These are phyloP conservation scores for Kuschelorhynchus macadamiae DNA, from an alignment of 2,888 invertebrate genomes.

Conservation along the genomic window DNA sequence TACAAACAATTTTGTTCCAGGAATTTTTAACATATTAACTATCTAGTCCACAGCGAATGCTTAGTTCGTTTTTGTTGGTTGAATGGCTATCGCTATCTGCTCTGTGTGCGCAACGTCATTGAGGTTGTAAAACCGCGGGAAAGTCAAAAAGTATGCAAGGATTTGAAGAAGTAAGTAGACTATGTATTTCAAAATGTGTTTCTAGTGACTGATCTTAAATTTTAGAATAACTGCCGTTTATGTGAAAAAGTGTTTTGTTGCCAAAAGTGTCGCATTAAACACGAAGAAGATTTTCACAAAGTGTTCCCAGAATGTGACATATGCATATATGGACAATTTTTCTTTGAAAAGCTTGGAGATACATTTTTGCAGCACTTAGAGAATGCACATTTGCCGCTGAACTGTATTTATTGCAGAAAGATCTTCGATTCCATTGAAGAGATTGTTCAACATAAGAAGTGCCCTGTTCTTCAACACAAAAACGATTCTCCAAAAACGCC, in stretches of 20 bases:
- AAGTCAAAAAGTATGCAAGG: constrained; percentile 15
- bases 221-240: constrained; percentile 62
- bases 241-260: constrained; percentile 63
- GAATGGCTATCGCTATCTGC: too few relatives aligned
- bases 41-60: too few relatives aligned
- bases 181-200: constrained; percentile 6
- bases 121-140: constrained; percentile 2
- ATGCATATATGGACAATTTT: constrained; percentile 60
- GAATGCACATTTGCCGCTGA: constrained; percentile 60
- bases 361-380: constrained; percentile 58
- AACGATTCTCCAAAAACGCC: constrained; percentile 52
- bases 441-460: constrained; percentile 56
- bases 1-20: too few relatives aligned
- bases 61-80: too few relatives aligned
- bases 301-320: constrained; percentile 61
- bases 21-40: too few relatives aligned
- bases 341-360: constrained; percentile 51
- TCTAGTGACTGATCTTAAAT: constrained; percentile 36
- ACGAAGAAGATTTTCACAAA: constrained; percentile 59
- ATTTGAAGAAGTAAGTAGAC: constrained; percentile 25
- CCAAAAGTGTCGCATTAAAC: constrained; percentile 60
- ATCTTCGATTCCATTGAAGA: constrained; percentile 57
- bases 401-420: constrained; percentile 60
- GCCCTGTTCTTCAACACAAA: constrained; percentile 47
- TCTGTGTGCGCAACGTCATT: constrained; percentile 7